phyloP scores from a whole-genome alignment of 2,797 vertebrate genomes.

The Micropoecilia bifurca region DNA sequence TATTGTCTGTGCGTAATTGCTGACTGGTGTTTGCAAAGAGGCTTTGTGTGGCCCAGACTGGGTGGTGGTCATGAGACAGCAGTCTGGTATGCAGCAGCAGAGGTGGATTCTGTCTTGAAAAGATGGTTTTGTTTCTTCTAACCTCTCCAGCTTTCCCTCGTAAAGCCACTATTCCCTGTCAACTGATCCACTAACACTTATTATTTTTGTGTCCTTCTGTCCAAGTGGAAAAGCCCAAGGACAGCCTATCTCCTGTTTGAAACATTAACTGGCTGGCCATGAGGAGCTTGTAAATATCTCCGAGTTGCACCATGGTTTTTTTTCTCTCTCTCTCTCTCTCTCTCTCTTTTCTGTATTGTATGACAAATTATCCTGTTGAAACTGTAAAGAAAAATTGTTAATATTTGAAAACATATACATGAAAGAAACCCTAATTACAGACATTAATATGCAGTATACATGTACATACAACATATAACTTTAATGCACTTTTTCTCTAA shows the following conservation, averaged over 20 bases:
- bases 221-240: background rate
- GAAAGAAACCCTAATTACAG: conserved; percentile 10
- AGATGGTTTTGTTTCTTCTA: background rate
- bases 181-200: conserved; percentile 3
- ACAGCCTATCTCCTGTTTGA: background rate
- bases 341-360: conserved; percentile 25
- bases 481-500: conserved; percentile 57
- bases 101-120: conserved; percentile 1
- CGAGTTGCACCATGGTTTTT: conserved; percentile 28
- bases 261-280: conserved; percentile 5
- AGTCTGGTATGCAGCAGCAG: background rate
- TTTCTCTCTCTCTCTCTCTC: conserved; percentile 4
- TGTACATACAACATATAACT: conserved; percentile 38
- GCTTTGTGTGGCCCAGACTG: background rate
- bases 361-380: conserved; percentile 23
- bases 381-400: conserved; percentile 37
- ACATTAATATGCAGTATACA: conserved; percentile 7
- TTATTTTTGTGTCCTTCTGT: background rate
- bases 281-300: conserved; percentile 30
- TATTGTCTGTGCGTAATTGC: background rate
- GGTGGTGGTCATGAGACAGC: background rate
- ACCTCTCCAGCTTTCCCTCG: background rate
- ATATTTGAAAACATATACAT: conserved; percentile 20
- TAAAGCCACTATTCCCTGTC: background rate
- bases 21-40: background rate